Conservation (phyloP, 2,797 vertebrate species). For the Perodicticus potto region DNA sequence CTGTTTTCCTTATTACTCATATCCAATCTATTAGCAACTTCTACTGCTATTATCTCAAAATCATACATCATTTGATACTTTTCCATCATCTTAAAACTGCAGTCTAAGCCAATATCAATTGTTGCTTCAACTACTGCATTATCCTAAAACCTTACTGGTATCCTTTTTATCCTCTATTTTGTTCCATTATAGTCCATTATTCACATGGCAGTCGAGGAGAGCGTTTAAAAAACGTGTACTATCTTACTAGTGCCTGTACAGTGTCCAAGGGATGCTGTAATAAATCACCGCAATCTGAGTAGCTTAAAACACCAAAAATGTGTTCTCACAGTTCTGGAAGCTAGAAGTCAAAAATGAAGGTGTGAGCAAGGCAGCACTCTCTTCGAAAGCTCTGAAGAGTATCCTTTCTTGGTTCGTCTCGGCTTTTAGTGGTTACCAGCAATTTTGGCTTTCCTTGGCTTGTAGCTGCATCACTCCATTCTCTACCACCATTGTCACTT, state of each 20-base stretch:
- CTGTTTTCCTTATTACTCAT: neutral
- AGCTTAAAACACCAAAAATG: neutral
- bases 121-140: neutral
- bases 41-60: neutral
- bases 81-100: slow-evolving; percentile 27
- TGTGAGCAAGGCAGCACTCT: neutral
- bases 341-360: neutral
- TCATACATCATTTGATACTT: neutral
- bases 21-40: neutral
- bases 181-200: neutral
- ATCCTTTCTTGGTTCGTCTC: neutral
- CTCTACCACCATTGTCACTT: neutral
- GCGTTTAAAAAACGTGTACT: neutral
- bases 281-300: neutral
- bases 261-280: neutral
- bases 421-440: neutral
- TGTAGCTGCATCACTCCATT: neutral
- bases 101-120: neutral
- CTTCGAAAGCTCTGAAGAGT: neutral
- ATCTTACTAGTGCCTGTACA: neutral
- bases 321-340: neutral
- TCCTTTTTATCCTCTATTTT: neutral
- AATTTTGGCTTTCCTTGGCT: slow-evolving; percentile 3
- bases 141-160: neutral
- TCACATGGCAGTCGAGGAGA: neutral